A percentile compares a stretch with the other conserved stretches of the same genome.
Evolutionary conservation across 2,888 invertebrate species (phyloP).

Genomic region (Eilema depressum): DNA sequence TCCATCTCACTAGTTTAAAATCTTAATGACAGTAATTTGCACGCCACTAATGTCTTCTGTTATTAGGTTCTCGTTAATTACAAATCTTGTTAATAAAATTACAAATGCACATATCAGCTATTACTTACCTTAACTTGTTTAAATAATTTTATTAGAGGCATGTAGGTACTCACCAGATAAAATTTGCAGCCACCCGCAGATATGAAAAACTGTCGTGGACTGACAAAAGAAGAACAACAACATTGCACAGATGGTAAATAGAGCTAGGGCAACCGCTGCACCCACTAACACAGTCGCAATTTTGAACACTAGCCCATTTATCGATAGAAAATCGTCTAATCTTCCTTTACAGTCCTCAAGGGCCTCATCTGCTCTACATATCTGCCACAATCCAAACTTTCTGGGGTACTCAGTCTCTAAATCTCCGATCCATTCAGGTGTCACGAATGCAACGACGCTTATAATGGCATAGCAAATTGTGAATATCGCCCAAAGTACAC

Average conservation of each 20-base stretch:
- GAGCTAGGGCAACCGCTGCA: constrained; percentile 93
- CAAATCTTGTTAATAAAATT: no score
- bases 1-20: background rate
- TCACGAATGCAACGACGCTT: constrained; percentile 97
- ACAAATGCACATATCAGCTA: background rate
- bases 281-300: constrained; percentile 96
- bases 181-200: constrained; percentile 98
- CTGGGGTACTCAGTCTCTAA: constrained; percentile 95
- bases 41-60: background rate
- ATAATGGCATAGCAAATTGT: constrained; percentile 99
- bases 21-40: background rate
- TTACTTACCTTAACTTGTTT: background rate
- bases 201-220: constrained; percentile 95
- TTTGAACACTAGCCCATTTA: constrained; percentile 94
- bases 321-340: constrained; percentile 93
- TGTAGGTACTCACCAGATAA: constrained; percentile 93
- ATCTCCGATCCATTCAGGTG: constrained; percentile 97
- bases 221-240: constrained; percentile 97
- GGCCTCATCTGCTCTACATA: constrained; percentile 92
- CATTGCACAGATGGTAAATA: constrained; percentile 95
- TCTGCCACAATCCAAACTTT: constrained; percentile 97
- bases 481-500: constrained; percentile 99
- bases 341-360: constrained; percentile 94
- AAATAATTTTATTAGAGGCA: background rate
- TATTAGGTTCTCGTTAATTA: background rate